Base-by-base conservation (phyloP, 2,113 vertebrate genomes). In the Clupea harengus region DNA sequence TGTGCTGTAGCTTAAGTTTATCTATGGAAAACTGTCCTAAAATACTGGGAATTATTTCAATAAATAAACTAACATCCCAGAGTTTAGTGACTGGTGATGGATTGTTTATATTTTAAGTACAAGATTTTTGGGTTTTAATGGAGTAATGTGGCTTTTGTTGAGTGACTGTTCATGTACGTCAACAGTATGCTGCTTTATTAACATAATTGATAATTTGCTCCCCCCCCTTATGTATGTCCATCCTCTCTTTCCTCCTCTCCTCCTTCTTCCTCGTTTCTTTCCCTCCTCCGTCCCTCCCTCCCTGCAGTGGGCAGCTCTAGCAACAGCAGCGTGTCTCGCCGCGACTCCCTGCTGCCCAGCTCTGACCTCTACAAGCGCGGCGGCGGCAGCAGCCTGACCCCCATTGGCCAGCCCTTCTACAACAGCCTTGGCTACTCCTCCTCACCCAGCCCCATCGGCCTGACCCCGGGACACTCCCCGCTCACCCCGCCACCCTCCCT, bases 391-490 rank as follows among this genome's bases (percentile, higher is more conserved):
- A 98, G 96, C 94, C 94, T 99, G 94, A 97, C 98, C 92, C 97
- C 98, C 94, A 97, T 99, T 92, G 98, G 97, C 87, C 97, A 98
- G 93, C 97, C 97, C 87, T 99, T 98, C 95, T 99, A 98, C 96
- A 97, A 97, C 96, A 98, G 97, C 95, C 96, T 99, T 95, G 97
- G 98, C 94, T 98, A 99, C 95, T 98, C 98, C 92, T 98, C 97
- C 92, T 99, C 98, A 92, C 97, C 98, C 93, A 98, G 98, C 94
- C 97, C 98, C 93, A 97, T 99, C 93, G 97, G 98, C 93, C 97
- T 98, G 93, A 98, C 97, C 89, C 97, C 98, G 85, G 96, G 97
- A 93, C 98, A 99, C 95, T 99, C 97, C 93, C 97, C 97, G 89
- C 96, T 99, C 94, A 99, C 98, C 92, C 98, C 98, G 93, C 98